phyloP scores from a whole-genome alignment of 2,797 vertebrate genomes.

The Oreochromis mossambicus region DNA sequence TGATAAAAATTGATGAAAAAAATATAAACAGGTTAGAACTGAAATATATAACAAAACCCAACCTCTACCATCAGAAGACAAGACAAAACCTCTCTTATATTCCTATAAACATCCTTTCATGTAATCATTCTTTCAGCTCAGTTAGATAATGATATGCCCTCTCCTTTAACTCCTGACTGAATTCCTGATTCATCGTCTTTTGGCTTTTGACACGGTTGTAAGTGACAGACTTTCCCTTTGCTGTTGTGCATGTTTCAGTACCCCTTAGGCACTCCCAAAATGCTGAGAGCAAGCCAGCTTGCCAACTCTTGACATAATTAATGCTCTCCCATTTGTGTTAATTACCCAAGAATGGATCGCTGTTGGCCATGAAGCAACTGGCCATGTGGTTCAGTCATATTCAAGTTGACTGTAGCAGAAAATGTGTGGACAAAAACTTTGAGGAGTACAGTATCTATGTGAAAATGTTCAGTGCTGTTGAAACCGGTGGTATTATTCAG shows the following conservation, averaged over 20 bases:
- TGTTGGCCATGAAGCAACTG: background rate
- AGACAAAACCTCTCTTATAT: background rate
- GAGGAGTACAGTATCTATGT: background rate
- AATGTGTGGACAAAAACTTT: background rate
- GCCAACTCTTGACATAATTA: conserved; percentile 5
- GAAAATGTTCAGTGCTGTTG: background rate
- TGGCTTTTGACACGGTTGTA: background rate
- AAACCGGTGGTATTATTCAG: background rate
- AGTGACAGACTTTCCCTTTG: conserved; percentile 13
- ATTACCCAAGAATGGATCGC: conserved; percentile 10
- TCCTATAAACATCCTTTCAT: background rate
- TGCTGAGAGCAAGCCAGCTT: background rate
- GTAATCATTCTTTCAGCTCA: conserved; percentile 10
- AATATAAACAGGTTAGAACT: background rate
- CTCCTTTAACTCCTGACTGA: background rate
- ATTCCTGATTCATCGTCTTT: conserved; percentile 8
- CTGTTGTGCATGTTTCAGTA: conserved; percentile 10
- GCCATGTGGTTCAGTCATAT: background rate
- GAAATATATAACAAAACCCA: background rate
- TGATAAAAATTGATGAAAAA: background rate
- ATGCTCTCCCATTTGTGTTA: conserved; percentile 38
- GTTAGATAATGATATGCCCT: conserved; percentile 27
- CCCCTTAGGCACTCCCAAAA: background rate
- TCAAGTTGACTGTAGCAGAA: background rate
- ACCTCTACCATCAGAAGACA: background rate